A percentile compares a stretch with the other conserved stretches of the same genome.
phyloP scores from a whole-genome alignment of 2,113 vertebrate species.

The Neogobius melanostomus region DNA sequence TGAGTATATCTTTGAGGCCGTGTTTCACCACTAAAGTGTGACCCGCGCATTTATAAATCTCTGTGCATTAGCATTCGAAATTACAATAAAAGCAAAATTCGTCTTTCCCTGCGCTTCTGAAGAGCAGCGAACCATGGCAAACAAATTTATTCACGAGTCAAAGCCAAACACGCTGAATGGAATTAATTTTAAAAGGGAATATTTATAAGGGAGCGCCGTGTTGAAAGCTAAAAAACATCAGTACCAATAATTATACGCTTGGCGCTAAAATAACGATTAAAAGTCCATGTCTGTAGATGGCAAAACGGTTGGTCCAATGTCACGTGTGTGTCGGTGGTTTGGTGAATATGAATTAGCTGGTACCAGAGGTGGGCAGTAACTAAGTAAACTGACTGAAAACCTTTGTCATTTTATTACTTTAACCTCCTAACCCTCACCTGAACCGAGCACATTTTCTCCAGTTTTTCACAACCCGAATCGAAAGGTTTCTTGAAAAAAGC shows the following conservation, averaged over 20 bases:
- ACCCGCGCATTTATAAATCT: neutral
- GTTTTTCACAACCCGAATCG: neutral
- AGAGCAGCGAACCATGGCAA: neutral
- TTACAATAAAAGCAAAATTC: constrained; percentile 1
- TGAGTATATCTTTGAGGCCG: neutral
- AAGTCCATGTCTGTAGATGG: neutral
- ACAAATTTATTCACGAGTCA: constrained; percentile 1
- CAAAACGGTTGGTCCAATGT: neutral
- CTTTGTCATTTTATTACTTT: no score
- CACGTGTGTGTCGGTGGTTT: neutral
- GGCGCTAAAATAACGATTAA: neutral
- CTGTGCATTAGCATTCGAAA: neutral
- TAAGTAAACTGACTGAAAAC: no score
- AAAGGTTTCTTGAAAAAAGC: neutral
- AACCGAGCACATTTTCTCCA: neutral
- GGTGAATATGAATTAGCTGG: neutral
- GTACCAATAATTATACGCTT: neutral
- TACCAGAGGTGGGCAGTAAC: no score
- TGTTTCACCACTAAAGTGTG: neutral
- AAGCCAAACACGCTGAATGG: neutral
- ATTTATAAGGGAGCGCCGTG: neutral
- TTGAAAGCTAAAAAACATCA: neutral
- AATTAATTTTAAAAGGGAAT: constrained; percentile 1
- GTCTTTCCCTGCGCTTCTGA: neutral
- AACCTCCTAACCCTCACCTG: no score